Conservation (phyloP, 2,888 invertebrate genomes). For the Osedax frankpressi region DNA sequence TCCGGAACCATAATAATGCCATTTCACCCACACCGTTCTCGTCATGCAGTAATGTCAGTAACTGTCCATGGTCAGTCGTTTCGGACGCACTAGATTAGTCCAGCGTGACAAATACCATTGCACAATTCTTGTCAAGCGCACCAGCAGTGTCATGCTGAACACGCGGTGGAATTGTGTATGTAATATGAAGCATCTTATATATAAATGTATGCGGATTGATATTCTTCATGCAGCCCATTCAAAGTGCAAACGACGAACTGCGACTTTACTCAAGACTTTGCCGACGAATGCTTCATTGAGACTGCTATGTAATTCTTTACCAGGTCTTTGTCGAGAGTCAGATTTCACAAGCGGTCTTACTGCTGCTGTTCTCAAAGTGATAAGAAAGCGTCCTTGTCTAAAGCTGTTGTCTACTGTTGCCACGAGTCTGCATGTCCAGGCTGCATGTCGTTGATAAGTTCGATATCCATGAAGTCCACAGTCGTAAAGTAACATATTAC, state of each 20-base stretch:
- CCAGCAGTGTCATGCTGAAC: neutral
- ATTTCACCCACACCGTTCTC: neutral
- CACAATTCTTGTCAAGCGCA: neutral
- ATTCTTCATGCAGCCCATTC: neutral
- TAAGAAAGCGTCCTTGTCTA: conserved; percentile 26
- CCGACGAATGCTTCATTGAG: neutral
- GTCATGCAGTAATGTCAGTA: neutral
- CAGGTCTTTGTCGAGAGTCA: neutral
- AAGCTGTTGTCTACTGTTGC: conserved; percentile 8
- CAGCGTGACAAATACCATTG: neutral
- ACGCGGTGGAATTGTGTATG: neutral
- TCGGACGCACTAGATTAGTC: neutral
- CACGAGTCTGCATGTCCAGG: too few species aligned
- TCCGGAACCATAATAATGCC: neutral
- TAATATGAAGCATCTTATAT: neutral
- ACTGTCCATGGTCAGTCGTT: neutral
- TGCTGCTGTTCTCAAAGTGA: conserved; percentile 17
- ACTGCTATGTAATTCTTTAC: neutral
- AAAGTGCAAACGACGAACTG: neutral
- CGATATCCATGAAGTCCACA: too few species aligned
- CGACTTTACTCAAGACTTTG: neutral
- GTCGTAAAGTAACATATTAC: too few species aligned
- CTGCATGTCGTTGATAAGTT: too few species aligned
- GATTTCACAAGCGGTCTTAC: neutral
- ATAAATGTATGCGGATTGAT: neutral